A percentile compares a stretch with the other conserved stretches of the same genome.
phyloP scores from a whole-genome alignment of 1,140 invertebrate genomes.

The Ridgeia piscesae region DNA sequence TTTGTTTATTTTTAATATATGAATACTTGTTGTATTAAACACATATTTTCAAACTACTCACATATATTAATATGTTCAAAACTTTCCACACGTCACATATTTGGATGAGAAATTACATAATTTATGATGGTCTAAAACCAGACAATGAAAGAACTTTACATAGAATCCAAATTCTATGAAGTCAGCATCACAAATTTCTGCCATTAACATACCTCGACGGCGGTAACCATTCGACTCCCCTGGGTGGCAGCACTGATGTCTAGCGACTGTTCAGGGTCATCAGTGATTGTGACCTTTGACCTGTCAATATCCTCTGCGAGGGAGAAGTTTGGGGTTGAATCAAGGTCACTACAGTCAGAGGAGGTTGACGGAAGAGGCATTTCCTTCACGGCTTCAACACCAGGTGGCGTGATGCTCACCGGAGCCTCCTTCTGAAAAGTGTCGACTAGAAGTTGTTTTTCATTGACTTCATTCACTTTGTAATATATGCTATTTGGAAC shows the following conservation, averaged over 20 bases:
- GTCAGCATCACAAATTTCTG: neutral
- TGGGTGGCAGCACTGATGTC: conserved; percentile 39
- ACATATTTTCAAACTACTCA: too few species aligned
- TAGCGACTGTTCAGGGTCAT: conserved; percentile 36
- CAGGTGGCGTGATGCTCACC: neutral
- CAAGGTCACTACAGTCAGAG: neutral
- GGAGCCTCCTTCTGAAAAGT: conserved; percentile 1
- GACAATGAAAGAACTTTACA: too few species aligned
- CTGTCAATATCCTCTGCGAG: conserved; percentile 19
- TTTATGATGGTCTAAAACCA: too few species aligned
- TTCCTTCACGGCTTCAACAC: conserved; percentile 19
- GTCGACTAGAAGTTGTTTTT: conserved; percentile 44
- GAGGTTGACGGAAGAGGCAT: neutral
- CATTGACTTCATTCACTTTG: neutral
- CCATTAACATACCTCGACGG: conserved; percentile 33
- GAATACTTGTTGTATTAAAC: too few species aligned
- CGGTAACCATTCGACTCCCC: conserved; percentile 39
- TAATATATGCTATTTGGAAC: neutral
- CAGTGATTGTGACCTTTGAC: conserved; percentile 25
- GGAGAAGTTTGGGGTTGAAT: neutral
- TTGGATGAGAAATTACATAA: too few species aligned
- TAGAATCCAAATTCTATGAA: too few species aligned
- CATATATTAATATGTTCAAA: too few species aligned
- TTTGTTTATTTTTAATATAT: too few species aligned
- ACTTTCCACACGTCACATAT: too few species aligned